phyloP scores from a whole-genome alignment of 2,797 vertebrate genomes.

The Gymnoscopelus microlampas region DNA sequence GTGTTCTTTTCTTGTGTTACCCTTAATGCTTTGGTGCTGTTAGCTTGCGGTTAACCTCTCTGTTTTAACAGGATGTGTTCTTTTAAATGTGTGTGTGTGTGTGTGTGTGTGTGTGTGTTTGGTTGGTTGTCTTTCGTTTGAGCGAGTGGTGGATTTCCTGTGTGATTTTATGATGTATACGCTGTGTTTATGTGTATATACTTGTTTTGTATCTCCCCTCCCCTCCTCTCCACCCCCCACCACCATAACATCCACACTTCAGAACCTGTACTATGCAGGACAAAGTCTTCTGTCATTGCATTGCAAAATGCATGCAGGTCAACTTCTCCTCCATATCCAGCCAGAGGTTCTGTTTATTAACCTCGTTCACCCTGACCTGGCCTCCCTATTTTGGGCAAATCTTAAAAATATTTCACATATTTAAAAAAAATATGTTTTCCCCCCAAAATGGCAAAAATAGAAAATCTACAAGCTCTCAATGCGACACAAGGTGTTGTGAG shows the following conservation, averaged over 20 bases:
- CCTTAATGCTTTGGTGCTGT: constrained; percentile 83
- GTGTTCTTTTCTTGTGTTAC: constrained; percentile 80
- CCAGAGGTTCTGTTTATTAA: too few relatives aligned
- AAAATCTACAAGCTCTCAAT: too few relatives aligned
- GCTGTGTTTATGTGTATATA: constrained; percentile 34
- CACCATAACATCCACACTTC: neutral
- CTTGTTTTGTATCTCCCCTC: neutral
- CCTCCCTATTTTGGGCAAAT: too few relatives aligned
- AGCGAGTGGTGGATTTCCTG: constrained; percentile 74
- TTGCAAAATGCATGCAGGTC: too few relatives aligned
- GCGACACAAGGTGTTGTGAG: too few relatives aligned
- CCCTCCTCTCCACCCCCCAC: constrained; percentile 34
- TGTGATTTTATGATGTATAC: constrained; percentile 66
- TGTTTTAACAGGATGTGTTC: constrained; percentile 79
- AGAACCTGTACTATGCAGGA: too few relatives aligned
- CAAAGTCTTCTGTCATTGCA: too few relatives aligned
- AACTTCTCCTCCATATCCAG: too few relatives aligned
- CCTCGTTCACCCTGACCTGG: too few relatives aligned
- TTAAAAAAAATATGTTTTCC: too few relatives aligned
- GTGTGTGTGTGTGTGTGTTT: constrained; percentile 76
- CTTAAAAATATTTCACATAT: too few relatives aligned
- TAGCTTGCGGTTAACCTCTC: constrained; percentile 82
- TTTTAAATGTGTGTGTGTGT: constrained; percentile 39
- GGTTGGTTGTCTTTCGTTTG: constrained; percentile 65
- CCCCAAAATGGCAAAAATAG: too few relatives aligned